Conservation (phyloP, 2,888 invertebrate genomes). For the Diarsia rubi region DNA sequence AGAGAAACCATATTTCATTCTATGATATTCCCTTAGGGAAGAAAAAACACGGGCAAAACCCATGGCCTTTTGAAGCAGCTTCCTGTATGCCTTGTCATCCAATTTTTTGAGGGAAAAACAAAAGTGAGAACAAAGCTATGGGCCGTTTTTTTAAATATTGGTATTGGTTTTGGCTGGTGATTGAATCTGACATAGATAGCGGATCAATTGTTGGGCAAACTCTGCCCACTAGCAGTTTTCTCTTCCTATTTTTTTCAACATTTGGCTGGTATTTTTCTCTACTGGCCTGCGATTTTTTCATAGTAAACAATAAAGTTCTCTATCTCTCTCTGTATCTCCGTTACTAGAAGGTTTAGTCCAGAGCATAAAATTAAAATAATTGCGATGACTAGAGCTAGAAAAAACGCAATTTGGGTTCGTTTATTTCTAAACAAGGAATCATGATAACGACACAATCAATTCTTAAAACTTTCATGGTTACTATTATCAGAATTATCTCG, state of each 20-base stretch:
- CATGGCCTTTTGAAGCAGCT: constrained; percentile 45
- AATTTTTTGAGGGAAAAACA: constrained; percentile 32
- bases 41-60: constrained; percentile 31
- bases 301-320: not conserved
- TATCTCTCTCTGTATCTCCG: too few species aligned
- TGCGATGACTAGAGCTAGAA: too few species aligned
- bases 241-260: not conserved
- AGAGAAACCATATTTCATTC: constrained; percentile 65
- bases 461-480: not conserved
- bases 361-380: too few species aligned
- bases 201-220: constrained; percentile 21
- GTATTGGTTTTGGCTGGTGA: constrained; percentile 8
- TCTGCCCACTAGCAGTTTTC: not conserved
- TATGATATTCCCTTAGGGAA: constrained; percentile 47
- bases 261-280: not conserved
- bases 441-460: not conserved
- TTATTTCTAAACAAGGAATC: not conserved
- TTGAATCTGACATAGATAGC: constrained; percentile 11
- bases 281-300: not conserved
- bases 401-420: too few species aligned
- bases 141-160: constrained; percentile 41
- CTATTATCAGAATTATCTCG: not conserved
- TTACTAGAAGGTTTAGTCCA: too few species aligned
- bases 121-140: constrained; percentile 28
- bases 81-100: constrained; percentile 61